These are phyloP conservation scores for Enteromius viviparus DNA, from an alignment of 2,797 vertebrate species.

Conservation along the genomic window DNA sequence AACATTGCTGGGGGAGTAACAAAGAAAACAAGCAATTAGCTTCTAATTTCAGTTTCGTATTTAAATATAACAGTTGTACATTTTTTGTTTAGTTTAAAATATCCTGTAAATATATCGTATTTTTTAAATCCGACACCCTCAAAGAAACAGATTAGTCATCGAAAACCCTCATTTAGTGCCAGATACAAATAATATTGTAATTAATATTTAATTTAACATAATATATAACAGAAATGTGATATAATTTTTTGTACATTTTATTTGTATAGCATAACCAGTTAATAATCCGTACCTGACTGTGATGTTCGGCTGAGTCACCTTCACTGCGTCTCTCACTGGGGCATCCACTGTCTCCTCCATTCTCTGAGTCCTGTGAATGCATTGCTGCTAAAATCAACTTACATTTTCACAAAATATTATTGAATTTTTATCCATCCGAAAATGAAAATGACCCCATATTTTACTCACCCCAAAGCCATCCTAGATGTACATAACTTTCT, in stretches of 20 bases:
- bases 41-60: not conserved
- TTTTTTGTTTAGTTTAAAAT: not conserved
- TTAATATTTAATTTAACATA: not conserved
- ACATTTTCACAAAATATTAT: not conserved
- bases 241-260: not conserved
- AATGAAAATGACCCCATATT: too few species aligned
- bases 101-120: too few species aligned
- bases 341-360: conserved; percentile 92
- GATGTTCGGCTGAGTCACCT: conserved; percentile 83
- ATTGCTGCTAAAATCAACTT: not conserved
- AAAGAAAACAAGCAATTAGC: not conserved
- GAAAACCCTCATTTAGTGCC: not conserved
- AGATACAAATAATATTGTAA: not conserved
- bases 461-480: too few species aligned
- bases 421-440: too few species aligned
- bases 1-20: too few species aligned
- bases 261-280: not conserved
- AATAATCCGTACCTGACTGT: conserved; percentile 78
- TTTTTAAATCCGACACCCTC: too few species aligned
- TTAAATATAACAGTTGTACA: not conserved
- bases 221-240: not conserved
- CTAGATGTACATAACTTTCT: too few species aligned
- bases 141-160: not conserved
- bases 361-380: conserved; percentile 84
- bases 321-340: conserved; percentile 94